Base-by-base conservation (phyloP, 1,140 invertebrate species). In the Macrosteles quadrilineatus region DNA sequence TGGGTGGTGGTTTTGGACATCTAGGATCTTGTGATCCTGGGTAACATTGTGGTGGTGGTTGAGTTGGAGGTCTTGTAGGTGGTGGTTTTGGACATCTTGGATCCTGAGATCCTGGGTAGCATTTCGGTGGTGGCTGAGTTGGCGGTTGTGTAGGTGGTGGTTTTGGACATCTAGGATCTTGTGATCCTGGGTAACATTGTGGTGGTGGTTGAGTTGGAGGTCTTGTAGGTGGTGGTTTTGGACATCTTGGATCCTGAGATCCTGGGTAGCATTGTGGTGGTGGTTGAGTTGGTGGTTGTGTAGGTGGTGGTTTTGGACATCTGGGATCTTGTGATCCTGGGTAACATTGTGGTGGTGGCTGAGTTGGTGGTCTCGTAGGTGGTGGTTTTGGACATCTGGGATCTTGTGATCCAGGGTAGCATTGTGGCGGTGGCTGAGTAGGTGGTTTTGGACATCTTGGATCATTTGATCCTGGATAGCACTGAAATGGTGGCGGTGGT, bases 401-500 rank as follows among this genome's bases (percentile, higher is more conserved):
- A 71, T 78, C 78, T 19, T 30, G 71, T 30, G 75, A 75, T 14
- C 79, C 78, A 23, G 77, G 79, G 55, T 76, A 77, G 47, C 79
- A 80, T 53, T 50, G 63, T 63, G 27, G 67, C 14, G 67, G 55
- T 30, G 76, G 47, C 27, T 71, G 47, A 25, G 75, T 79, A 69
- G 71, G 45, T 25, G 70, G 69, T 27, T 43, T 77, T 1, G 81
- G 81, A 75, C 83, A 83, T 14, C 82, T 72, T 23, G 82, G 77
- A 74, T 85, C 83, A 0, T 69, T 76, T 12, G 80, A 82, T 23
- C 84, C 84, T 1, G 81, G 82, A 64, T 76, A 80, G 69, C 83
- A 84, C 1, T 70, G 73, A 14, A 76, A 77, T 0, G 63, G 32
- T 63, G 74, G 45, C 40, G 76, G 75, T 43, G 72, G 45, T 47